Percentiles rank a stretch among this genome's conserved stretches.
Conservation (phyloP, 2,888 invertebrate species). For the Drosophila sordidula region DNA sequence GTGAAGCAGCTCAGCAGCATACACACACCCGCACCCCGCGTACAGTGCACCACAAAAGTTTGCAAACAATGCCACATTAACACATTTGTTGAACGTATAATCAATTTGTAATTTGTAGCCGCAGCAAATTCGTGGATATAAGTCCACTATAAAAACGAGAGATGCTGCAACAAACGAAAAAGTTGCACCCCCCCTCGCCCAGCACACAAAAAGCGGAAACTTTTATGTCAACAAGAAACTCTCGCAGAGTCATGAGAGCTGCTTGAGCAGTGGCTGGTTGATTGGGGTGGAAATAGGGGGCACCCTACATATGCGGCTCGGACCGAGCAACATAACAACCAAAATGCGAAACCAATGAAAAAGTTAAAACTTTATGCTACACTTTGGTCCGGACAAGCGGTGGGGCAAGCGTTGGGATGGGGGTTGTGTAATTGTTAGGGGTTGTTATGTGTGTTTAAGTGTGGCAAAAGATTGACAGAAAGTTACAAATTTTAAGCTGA, state of each 20-base stretch:
- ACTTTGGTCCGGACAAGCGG: conserved; percentile 29
- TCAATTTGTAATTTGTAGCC: conserved; percentile 82
- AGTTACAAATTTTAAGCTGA: conserved; percentile 33
- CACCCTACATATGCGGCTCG: conserved; percentile 45
- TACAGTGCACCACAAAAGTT: conserved; percentile 64
- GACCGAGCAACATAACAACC: conserved; percentile 45
- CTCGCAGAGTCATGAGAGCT: conserved; percentile 37
- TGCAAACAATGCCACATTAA: conserved; percentile 81
- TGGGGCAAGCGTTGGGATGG: not conserved
- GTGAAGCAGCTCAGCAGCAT: conserved; percentile 46
- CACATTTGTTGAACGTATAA: conserved; percentile 82
- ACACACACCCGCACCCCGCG: not conserved
- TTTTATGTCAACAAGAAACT: conserved; percentile 74
- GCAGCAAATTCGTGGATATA: conserved; percentile 76
- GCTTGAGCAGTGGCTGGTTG: conserved; percentile 7
- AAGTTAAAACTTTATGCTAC: conserved; percentile 61
- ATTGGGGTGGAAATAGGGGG: not conserved
- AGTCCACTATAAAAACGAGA: conserved; percentile 55
- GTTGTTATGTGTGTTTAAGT: conserved; percentile 34
- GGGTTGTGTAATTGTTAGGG: conserved; percentile 20
- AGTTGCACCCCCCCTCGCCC: conserved; percentile 19
- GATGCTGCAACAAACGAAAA: conserved; percentile 34
- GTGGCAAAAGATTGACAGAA: conserved; percentile 46
- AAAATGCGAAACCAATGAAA: conserved; percentile 56
- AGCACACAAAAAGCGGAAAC: conserved; percentile 54